Base-by-base conservation (phyloP, 35 echinoderm and acorn worm genomes). In the Lytechinus variegatus region DNA sequence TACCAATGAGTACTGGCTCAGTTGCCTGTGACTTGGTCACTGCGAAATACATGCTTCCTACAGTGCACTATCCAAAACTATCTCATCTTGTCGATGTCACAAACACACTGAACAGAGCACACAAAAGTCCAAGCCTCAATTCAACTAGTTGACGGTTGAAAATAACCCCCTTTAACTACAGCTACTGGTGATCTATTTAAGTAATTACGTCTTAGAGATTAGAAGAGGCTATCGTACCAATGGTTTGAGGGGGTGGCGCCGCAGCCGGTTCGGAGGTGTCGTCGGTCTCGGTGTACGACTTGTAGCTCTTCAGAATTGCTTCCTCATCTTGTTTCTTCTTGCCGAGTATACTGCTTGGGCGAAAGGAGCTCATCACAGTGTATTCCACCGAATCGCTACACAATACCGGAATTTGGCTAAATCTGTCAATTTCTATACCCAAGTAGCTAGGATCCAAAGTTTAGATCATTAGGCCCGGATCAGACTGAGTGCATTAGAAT, bases 241-340 rank as follows among this genome's bases (percentile, higher is more conserved):
- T 13, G 28, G 88, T 44, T 28, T 28, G 29, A 55, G 92, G 92
- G 92, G 92, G 92, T 27, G 54, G 3, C 33, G 8, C 19, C 19
- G 91, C 28, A 9, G 53, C 92, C 13, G 92, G 52, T 44, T 5
- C 7, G 27, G 10, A 5, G 88, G 11, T 54, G 2, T 90, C 88
- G 52, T 55, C 92, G 21, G 13, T n/a, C 92, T 93, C 92, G 54
- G 92, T 55, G 92, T 93, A 93, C 14, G 92, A 93, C 92, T 93
- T 93, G 54, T 93, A 93, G 92, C 92, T 93, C 92, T 93, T 27
- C 16, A 93, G 92, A 55, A 93, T 93, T 8, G 92, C 92, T 93
- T 93, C 92, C 92, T 93, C 92, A 54, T 93, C 92, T 12, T 93
- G 11, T 27, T 93, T 1, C 92, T 93, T 93, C 13, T 33, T 27